phyloP scores from a whole-genome alignment of 2,113 vertebrate species.

The Coregonus clupeaformis region DNA sequence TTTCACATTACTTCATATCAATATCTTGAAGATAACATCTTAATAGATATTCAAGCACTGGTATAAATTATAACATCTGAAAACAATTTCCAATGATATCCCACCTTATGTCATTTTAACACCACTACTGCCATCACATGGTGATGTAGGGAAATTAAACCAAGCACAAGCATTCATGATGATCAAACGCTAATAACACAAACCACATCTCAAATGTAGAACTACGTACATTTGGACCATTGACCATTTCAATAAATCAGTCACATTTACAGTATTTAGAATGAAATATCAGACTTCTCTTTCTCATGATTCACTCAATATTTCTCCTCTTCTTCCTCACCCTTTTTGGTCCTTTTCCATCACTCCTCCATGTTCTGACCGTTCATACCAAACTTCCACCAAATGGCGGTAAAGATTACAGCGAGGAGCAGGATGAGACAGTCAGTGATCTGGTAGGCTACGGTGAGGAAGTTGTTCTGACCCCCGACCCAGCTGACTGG shows the following conservation, averaged over 20 bases:
- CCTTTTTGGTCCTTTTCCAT: slow-evolving; percentile 11
- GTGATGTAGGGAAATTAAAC: neutral
- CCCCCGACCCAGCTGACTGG: slow-evolving; percentile 83
- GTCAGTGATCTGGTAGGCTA: slow-evolving; percentile 82
- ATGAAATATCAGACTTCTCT: neutral
- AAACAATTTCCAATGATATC: neutral
- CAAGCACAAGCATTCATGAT: neutral
- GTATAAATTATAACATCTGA: neutral
- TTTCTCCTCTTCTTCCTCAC: neutral
- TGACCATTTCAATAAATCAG: neutral
- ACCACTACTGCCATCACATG: neutral
- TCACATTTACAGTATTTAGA: neutral
- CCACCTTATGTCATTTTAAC: neutral
- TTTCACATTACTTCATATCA: neutral
- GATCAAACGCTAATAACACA: neutral
- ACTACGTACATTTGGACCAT: neutral
- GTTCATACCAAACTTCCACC: slow-evolving; percentile 74
- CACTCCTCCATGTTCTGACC: slow-evolving; percentile 67
- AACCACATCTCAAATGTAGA: neutral
- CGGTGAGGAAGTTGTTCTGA: slow-evolving; percentile 82
- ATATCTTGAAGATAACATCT: neutral
- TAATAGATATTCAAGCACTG: neutral
- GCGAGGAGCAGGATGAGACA: slow-evolving; percentile 69
- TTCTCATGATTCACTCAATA: neutral
- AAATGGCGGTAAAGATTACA: slow-evolving; percentile 67